Conservation (phyloP, 1,140 invertebrate species). For the Babylonia areolata region DNA sequence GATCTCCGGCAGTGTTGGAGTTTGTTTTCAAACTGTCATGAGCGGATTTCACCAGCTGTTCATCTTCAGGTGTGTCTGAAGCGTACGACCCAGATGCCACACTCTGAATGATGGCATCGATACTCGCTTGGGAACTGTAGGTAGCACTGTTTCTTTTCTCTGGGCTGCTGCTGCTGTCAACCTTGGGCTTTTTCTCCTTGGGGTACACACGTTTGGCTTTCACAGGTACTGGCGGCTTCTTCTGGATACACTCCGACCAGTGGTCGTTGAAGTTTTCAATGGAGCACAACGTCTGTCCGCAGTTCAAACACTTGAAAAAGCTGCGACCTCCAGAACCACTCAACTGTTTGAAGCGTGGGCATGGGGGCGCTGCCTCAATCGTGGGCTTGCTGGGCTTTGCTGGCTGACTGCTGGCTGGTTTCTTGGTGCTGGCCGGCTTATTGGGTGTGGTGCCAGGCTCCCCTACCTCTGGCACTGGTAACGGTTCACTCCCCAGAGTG, state of each 20-base stretch:
- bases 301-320: conserved; percentile 47
- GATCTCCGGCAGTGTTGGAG: not conserved
- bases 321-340: conserved; percentile 48
- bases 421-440: not conserved
- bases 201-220: not conserved
- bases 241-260: conserved; percentile 44
- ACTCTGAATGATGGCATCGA: not conserved
- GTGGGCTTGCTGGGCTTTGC: conserved; percentile 1
- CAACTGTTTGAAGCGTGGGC: conserved; percentile 39
- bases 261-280: conserved; percentile 41
- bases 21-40: not conserved
- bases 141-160: not conserved
- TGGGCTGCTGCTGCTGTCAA: not conserved
- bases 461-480: too few species aligned
- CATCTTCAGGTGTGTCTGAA: not conserved
- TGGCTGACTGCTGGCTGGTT: not conserved
- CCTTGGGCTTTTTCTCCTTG: conserved; percentile 12
- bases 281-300: conserved; percentile 49
- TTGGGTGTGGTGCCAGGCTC: not conserved
- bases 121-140: not conserved
- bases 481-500: not conserved
- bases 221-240: conserved; percentile 33
- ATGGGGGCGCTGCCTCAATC: not conserved
- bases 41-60: not conserved
- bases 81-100: not conserved